A percentile compares a stretch with the other conserved stretches of the same genome.
Conservation (phyloP, 2,888 invertebrate species). For the Petrolisthes manimaculis region DNA sequence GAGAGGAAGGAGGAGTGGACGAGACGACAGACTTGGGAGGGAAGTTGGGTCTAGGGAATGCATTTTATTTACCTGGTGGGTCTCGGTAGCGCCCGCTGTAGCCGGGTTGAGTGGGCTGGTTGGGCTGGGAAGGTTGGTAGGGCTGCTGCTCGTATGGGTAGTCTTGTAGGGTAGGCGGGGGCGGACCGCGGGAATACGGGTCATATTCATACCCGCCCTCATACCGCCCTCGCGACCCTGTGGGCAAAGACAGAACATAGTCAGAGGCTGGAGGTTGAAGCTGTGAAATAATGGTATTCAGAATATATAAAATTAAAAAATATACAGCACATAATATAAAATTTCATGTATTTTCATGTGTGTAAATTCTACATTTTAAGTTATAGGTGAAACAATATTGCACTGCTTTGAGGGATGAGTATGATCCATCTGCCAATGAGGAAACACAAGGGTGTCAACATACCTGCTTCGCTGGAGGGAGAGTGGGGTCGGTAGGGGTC, state of each 20-base stretch:
- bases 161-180: conserved; percentile 40
- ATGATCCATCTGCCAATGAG: too few relatives aligned
- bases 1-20: conserved; percentile 73
- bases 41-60: not conserved
- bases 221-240: conserved; percentile 60
- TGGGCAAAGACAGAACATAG: too few relatives aligned
- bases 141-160: conserved; percentile 57
- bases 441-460: not conserved
- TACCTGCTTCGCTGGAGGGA: conserved; percentile 67
- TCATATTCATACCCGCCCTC: conserved; percentile 63
- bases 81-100: conserved; percentile 59
- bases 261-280: too few relatives aligned
- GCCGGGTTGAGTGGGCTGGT: conserved; percentile 37
- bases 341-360: too few relatives aligned
- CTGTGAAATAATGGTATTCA: too few relatives aligned
- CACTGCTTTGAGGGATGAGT: too few relatives aligned
- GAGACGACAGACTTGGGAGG: conserved; percentile 68
- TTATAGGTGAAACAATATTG: too few relatives aligned
- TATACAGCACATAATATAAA: too few relatives aligned
- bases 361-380: too few relatives aligned
- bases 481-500: conserved; percentile 68
- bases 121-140: conserved; percentile 46
- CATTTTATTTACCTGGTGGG: conserved; percentile 49
- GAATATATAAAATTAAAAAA: too few relatives aligned
- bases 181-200: conserved; percentile 57